Conservation (phyloP, 2,888 invertebrate genomes). For the Mayetiola destructor region DNA sequence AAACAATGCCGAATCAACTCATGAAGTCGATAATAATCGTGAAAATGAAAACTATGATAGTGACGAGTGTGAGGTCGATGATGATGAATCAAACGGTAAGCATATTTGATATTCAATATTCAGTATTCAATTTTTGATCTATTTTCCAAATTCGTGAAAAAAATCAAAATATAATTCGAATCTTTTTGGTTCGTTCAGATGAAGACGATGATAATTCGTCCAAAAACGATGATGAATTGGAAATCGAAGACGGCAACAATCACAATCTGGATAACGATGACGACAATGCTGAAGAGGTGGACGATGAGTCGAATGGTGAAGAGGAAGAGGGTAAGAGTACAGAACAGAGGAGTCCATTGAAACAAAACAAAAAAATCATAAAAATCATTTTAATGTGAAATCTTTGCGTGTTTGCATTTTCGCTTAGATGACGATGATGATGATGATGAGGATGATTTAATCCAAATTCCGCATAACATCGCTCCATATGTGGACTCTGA, state of each 20-base stretch:
- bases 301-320: slow-evolving; percentile 8
- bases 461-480: neutral
- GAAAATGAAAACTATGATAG: slow-evolving; percentile 18
- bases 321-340: neutral
- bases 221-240: slow-evolving; percentile 10
- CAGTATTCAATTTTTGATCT: neutral
- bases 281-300: slow-evolving; percentile 5
- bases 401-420: neutral
- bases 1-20: slow-evolving; percentile 19
- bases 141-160: neutral
- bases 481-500: slow-evolving; percentile 4
- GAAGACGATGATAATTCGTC: slow-evolving; percentile 1
- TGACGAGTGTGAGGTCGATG: slow-evolving; percentile 19
- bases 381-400: neutral
- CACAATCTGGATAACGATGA: slow-evolving; percentile 13
- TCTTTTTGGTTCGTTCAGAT: neutral
- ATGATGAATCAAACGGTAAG: slow-evolving; percentile 18
- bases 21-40: slow-evolving; percentile 20
- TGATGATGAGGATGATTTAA: neutral
- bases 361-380: too few relatives aligned
- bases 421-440: slow-evolving; percentile 1
- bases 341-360: too few relatives aligned
- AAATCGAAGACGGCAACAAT: neutral
- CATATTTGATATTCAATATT: slow-evolving; percentile 16
- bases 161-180: neutral